Percentiles rank a stretch among this genome's conserved stretches.
These are phyloP conservation scores for Chesias legatella DNA, from an alignment of 2,888 invertebrate species.

Conservation along the genomic window DNA sequence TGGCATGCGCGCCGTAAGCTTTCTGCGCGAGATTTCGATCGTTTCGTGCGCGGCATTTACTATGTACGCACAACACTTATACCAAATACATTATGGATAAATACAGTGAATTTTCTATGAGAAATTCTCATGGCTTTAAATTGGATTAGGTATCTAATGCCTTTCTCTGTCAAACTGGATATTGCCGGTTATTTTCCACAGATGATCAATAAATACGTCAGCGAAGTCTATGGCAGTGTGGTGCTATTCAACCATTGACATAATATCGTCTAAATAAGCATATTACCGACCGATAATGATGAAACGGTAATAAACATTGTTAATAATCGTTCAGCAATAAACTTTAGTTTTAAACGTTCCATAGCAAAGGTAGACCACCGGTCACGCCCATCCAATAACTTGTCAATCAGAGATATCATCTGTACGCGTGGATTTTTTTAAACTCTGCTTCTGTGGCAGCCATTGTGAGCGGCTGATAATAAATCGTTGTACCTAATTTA, in stretches of 20 bases:
- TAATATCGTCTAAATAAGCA: conserved; percentile 4
- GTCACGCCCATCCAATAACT: conserved; percentile 44
- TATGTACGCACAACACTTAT: conserved; percentile 36
- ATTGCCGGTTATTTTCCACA: no score
- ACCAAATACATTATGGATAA: conserved; percentile 70
- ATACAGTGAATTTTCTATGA: conserved; percentile 43
- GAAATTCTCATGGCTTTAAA: conserved; percentile 43
- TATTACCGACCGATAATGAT: conserved; percentile 9
- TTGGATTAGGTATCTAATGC: conserved; percentile 18
- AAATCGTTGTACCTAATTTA: conserved; percentile 42
- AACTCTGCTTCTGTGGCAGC: conserved; percentile 32
- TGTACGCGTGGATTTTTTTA: conserved; percentile 41
- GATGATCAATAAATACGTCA: no score
- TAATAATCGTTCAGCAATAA: conserved; percentile 15
- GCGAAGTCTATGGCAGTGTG: no score
- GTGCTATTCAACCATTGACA: conserved; percentile 1
- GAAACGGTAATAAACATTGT: conserved; percentile 9
- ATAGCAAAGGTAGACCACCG: conserved; percentile 37
- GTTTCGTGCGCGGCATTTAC: conserved; percentile 49
- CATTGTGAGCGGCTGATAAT: conserved; percentile 35
- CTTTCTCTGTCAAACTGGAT: conserved; percentile 4
- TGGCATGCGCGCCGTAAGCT: conserved; percentile 43
- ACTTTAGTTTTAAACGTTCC: conserved; percentile 12
- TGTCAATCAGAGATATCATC: conserved; percentile 43
- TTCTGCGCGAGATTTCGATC: conserved; percentile 60